These are phyloP conservation scores for Rhinoptilus africanus DNA, from an alignment of 2,113 vertebrate species.

Conservation along the genomic window DNA sequence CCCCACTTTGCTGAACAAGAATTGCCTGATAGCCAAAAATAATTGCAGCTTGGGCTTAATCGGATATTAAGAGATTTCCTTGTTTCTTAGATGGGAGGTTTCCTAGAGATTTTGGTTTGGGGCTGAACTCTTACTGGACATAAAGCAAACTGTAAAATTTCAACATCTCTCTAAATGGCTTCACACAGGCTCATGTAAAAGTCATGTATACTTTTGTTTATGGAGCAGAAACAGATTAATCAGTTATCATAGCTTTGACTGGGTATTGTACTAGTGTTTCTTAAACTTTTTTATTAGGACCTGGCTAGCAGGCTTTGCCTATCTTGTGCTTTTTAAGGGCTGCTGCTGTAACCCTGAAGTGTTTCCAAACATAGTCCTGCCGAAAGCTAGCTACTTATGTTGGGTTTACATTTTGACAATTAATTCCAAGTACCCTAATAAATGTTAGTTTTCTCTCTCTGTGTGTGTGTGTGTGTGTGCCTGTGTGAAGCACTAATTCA, in stretches of 20 bases:
- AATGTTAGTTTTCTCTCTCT: not conserved
- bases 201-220: not conserved
- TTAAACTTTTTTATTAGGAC: not conserved
- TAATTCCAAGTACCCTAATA: not conserved
- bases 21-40: not conserved
- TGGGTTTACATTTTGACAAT: conserved; percentile 4
- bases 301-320: not conserved
- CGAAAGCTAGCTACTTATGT: not conserved
- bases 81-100: not conserved
- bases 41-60: not conserved
- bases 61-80: not conserved
- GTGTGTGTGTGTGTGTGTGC: too few relatives aligned
- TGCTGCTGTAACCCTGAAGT: not conserved
- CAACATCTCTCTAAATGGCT: not conserved
- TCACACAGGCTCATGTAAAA: not conserved
- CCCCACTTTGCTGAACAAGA: not conserved
- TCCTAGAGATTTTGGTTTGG: not conserved
- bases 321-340: not conserved
- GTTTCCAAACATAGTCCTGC: not conserved
- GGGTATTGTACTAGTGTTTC: not conserved
- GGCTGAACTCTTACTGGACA: not conserved
- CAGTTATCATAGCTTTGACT: not conserved
- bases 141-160: not conserved
- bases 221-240: not conserved
- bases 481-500: not conserved